A percentile compares a stretch with the other conserved stretches of the same genome.
These are phyloP conservation scores for Leptopilina clavipes DNA, from an alignment of 1,140 invertebrate genomes.

Conservation along the genomic window DNA sequence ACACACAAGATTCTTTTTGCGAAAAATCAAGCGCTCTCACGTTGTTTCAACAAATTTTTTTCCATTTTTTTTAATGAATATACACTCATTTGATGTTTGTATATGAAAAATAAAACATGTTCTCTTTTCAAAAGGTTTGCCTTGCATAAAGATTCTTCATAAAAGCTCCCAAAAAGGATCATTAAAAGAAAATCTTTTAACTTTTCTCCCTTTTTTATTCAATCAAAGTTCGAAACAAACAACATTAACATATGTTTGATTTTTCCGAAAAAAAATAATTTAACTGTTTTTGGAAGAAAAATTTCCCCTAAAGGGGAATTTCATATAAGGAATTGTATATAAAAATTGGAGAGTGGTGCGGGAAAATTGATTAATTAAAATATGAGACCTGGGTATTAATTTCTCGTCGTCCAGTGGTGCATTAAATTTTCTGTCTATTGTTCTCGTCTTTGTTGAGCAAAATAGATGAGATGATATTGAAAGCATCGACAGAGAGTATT, in stretches of 20 bases:
- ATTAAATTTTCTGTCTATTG: background rate
- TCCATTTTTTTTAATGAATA: background rate
- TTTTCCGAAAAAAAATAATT: background rate
- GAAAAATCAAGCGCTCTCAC: background rate
- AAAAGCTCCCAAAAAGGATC: background rate
- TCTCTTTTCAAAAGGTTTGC: background rate
- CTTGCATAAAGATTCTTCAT: background rate
- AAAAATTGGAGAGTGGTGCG: too few species aligned
- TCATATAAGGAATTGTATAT: too few species aligned
- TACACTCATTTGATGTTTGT: background rate
- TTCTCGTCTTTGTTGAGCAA: background rate
- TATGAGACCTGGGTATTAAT: background rate
- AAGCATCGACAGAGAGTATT: slow-evolving; percentile 12
- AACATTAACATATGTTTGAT: too few species aligned
- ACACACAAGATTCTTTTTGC: background rate
- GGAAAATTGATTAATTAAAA: background rate
- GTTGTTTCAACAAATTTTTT: background rate
- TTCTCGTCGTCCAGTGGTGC: background rate
- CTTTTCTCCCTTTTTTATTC: too few species aligned
- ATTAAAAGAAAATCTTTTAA: too few species aligned
- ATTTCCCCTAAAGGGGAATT: too few species aligned
- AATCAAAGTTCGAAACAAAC: too few species aligned
- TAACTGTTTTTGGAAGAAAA: too few species aligned
- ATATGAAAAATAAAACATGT: background rate
- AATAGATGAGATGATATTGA: background rate